Conservation (phyloP, 2,888 invertebrate species). For the Erebia palarica region DNA sequence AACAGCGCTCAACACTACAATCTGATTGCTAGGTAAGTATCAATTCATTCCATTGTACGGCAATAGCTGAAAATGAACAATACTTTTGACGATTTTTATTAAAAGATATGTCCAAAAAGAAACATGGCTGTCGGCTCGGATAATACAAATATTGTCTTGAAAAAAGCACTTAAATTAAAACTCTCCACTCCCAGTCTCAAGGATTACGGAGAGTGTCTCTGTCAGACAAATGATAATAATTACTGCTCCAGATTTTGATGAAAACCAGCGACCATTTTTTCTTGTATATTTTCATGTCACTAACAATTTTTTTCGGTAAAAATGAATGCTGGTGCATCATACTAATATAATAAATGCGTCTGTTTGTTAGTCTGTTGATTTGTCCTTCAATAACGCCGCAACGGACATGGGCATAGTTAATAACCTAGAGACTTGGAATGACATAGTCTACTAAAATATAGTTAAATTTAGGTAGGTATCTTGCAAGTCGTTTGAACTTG, state of each 20-base stretch:
- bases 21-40: too few species aligned
- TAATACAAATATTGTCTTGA: slow-evolving; percentile 23
- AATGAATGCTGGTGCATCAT: not conserved
- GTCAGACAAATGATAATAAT: slow-evolving; percentile 1
- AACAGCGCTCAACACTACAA: too few species aligned
- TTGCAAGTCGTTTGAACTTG: too few species aligned
- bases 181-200: slow-evolving; percentile 3
- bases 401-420: too few species aligned
- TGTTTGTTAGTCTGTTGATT: too few species aligned
- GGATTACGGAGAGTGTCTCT: slow-evolving; percentile 11
- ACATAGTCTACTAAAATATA: not conserved
- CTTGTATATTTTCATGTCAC: not conserved
- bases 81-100: not conserved
- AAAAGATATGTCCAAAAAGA: slow-evolving; percentile 13
- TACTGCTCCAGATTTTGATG: not conserved
- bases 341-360: too few species aligned
- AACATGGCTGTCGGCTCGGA: slow-evolving; percentile 16
- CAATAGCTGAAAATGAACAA: not conserved
- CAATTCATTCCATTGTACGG: too few species aligned
- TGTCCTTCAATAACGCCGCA: too few species aligned
- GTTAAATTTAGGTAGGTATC: not conserved
- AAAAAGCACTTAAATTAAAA: slow-evolving; percentile 31
- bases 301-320: not conserved
- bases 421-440: too few species aligned
- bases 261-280: not conserved